Conservation (phyloP, 2,888 invertebrate genomes). For the Carcina quercana region DNA sequence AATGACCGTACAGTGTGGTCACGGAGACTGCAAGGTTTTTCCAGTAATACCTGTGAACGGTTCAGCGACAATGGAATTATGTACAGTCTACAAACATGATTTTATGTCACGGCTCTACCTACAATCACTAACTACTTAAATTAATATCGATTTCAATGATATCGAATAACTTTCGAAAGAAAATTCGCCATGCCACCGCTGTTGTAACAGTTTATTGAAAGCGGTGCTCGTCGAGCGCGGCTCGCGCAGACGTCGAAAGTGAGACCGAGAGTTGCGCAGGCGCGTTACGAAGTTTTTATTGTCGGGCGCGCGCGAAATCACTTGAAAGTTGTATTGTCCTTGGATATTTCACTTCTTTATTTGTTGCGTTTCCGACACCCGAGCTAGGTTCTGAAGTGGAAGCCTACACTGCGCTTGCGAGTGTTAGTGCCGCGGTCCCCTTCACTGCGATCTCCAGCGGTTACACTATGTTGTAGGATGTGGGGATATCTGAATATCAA, state of each 20-base stretch:
- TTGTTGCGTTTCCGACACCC: conserved; percentile 66
- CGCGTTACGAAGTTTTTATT: conserved; percentile 71
- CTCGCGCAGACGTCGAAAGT: conserved; percentile 64
- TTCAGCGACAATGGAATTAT: conserved; percentile 14
- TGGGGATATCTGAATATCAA: no score
- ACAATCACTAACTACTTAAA: conserved; percentile 6
- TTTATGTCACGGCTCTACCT: conserved; percentile 13
- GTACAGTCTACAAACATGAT: conserved; percentile 12
- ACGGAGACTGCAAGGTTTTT: conserved; percentile 38
- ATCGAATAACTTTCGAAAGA: conserved; percentile 51
- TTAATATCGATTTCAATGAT: conserved; percentile 11
- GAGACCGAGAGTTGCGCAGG: conserved; percentile 71
- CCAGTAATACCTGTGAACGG: conserved; percentile 18
- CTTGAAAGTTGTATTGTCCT: conserved; percentile 74
- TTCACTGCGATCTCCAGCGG: conserved; percentile 45
- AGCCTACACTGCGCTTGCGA: conserved; percentile 49
- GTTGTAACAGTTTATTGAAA: conserved; percentile 64
- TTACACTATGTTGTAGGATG: conserved; percentile 27
- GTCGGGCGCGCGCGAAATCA: conserved; percentile 72
- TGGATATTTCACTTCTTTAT: conserved; percentile 73
- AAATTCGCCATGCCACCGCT: conserved; percentile 60
- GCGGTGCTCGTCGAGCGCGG: conserved; percentile 51
- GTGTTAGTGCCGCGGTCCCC: conserved; percentile 44
- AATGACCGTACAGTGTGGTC: conserved; percentile 41
- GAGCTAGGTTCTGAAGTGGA: conserved; percentile 57